These are phyloP conservation scores for Drosophila nikananu DNA, from an alignment of 1,140 invertebrate species.

Conservation along the genomic window DNA sequence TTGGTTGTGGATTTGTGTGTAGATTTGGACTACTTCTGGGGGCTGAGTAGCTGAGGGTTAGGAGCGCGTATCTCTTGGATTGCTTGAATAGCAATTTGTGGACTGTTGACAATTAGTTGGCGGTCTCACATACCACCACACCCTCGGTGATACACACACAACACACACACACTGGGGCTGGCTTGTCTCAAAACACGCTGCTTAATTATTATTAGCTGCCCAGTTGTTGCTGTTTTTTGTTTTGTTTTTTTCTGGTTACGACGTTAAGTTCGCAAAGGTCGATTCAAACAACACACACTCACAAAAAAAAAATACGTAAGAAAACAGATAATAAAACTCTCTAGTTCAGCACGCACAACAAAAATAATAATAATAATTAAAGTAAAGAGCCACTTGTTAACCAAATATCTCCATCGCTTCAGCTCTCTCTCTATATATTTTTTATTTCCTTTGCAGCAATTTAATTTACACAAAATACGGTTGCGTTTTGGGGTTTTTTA, in stretches of 20 bases:
- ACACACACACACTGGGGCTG: slow-evolving; percentile 5
- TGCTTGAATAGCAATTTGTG: slow-evolving; percentile 14
- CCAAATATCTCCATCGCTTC: slow-evolving; percentile 1
- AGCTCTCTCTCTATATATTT: not conserved
- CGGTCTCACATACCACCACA: slow-evolving; percentile 7
- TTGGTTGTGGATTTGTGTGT: not conserved
- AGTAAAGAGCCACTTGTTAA: slow-evolving; percentile 22
- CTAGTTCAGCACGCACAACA: slow-evolving; percentile 15
- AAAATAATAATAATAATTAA: slow-evolving; percentile 11
- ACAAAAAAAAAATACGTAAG: slow-evolving; percentile 12
- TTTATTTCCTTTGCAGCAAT: slow-evolving; percentile 2
- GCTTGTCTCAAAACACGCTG: slow-evolving; percentile 51
- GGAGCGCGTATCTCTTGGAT: slow-evolving; percentile 2
- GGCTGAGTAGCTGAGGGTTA: not conserved
- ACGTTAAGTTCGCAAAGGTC: slow-evolving; percentile 76
- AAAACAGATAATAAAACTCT: slow-evolving; percentile 27
- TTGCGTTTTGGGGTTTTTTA: not conserved
- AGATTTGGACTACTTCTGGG: not conserved
- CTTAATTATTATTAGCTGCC: slow-evolving; percentile 72
- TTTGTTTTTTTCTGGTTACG: slow-evolving; percentile 49
- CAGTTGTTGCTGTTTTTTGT: slow-evolving; percentile 38
- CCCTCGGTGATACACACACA: slow-evolving; percentile 25
- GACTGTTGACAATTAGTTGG: slow-evolving; percentile 32
- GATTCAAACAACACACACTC: slow-evolving; percentile 30
- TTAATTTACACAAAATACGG: slow-evolving; percentile 17